Percentiles rank a stretch among this genome's conserved stretches.
Conservation (phyloP, 2,113 vertebrate genomes). For the Ursus arctos region DNA sequence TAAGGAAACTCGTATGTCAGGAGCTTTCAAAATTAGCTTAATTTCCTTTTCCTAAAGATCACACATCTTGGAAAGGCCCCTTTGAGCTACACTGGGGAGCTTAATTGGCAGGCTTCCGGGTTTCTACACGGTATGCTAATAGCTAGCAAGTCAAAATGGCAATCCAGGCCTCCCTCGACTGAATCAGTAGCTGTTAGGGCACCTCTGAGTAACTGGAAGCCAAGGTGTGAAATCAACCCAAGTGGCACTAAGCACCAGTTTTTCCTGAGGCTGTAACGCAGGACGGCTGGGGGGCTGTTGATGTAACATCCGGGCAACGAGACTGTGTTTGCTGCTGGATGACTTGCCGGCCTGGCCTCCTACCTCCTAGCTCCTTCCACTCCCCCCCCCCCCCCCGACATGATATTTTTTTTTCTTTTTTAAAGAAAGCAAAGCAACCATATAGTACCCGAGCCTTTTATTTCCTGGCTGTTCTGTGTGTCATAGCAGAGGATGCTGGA, state of each 20-base stretch:
- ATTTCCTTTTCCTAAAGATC: slow-evolving; percentile 57
- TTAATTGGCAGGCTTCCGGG: not conserved
- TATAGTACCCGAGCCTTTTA: not conserved
- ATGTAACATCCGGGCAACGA: not conserved
- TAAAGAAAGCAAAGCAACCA: not conserved
- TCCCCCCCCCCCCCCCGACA: not conserved
- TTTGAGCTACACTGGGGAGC: not conserved
- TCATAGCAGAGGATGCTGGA: not conserved
- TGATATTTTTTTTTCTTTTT: not conserved
- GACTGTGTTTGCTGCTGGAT: not conserved
- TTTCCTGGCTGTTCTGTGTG: not conserved
- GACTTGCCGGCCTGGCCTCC: not conserved
- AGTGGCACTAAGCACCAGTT: not conserved
- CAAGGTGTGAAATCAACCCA: slow-evolving; percentile 1
- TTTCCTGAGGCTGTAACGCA: not conserved
- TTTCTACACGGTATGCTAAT: not conserved
- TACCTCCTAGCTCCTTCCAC: not conserved
- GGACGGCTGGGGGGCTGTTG: not conserved
- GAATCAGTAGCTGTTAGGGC: not conserved
- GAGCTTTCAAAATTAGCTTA: slow-evolving; percentile 55
- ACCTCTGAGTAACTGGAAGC: not conserved
- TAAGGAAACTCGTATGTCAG: slow-evolving; percentile 4
- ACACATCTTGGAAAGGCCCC: not conserved
- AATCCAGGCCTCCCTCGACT: not conserved
- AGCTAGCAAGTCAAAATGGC: not conserved